Conservation (phyloP, 2,888 invertebrate genomes). For the Chesias legatella region DNA sequence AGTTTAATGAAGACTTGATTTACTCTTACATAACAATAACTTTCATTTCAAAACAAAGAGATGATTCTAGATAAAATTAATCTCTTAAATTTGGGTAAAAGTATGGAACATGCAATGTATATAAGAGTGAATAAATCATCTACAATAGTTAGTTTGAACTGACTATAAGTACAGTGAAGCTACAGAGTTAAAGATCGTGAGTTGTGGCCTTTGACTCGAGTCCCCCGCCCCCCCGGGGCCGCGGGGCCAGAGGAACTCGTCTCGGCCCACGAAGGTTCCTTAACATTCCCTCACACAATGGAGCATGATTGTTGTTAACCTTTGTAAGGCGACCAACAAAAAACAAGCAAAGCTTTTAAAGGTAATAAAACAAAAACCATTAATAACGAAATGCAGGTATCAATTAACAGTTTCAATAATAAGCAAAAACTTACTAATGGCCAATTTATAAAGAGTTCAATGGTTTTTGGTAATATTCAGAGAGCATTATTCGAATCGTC, state of each 20-base stretch:
- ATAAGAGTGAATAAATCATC: slow-evolving; percentile 30
- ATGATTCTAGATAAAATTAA: no score
- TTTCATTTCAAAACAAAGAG: no score
- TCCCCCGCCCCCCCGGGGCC: no score
- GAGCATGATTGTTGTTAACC: slow-evolving; percentile 23
- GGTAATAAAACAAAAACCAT: slow-evolving; percentile 11
- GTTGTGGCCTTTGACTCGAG: slow-evolving; percentile 54
- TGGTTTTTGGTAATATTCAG: slow-evolving; percentile 37
- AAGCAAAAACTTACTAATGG: slow-evolving; percentile 21
- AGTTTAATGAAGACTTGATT: not conserved
- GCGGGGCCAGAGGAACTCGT: slow-evolving; percentile 47
- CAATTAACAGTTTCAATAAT: slow-evolving; percentile 9
- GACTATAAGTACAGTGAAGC: slow-evolving; percentile 39
- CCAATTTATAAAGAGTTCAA: slow-evolving; percentile 30
- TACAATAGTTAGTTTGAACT: slow-evolving; percentile 25
- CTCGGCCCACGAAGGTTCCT: slow-evolving; percentile 40
- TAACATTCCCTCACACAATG: slow-evolving; percentile 21
- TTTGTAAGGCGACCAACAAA: slow-evolving; percentile 20
- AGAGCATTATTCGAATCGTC: slow-evolving; percentile 50
- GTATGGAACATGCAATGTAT: not conserved
- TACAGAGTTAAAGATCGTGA: slow-evolving; percentile 48
- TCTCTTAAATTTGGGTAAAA: not conserved
- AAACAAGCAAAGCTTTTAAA: slow-evolving; percentile 10
- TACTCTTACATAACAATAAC: no score
- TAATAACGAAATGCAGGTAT: slow-evolving; percentile 11